Base-by-base conservation (phyloP, 2,888 invertebrate species). In the Drosophila kanekoi region DNA sequence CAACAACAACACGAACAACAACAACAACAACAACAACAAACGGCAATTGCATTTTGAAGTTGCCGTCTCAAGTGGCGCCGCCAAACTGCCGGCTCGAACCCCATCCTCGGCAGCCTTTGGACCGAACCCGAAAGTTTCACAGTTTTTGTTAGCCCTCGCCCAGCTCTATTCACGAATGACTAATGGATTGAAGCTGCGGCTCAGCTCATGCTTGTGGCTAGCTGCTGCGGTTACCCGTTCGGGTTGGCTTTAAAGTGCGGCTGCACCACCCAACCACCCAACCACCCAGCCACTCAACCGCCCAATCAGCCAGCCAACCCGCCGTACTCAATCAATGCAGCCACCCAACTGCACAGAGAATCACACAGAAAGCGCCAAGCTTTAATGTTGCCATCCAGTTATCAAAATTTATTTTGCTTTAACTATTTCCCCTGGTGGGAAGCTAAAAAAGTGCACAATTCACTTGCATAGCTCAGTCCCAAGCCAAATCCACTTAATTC, bases 41-140 rank as follows among this genome's bases (percentile, higher is more conserved):
- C 33, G 48, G 73, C 73, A 72, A 77, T 77, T 77, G 80, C 77
- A 81, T 81, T 80, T 81, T 78, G 69, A 78, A 78, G 81, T 77
- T 78, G 68, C 61, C 67, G 77, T 79, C 77, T 77, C 77, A 77
- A 77, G 77, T 77, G 77, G 79, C 57, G 54, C 54, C 54, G 23
- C 28, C 44, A 44, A 53, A 44, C 28, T 18, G 28, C 41, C 47
- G 28, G 28, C 54, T 32, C 9, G 14, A 23, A 3, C 45, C 10
- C 10, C 18, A 13, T 11, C 10, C 8, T 13, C 13, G 18, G 10
- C 3, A 35, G 37, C 32, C n/a, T 3, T 18, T 16, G 23, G 28
- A 13, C 2, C 35, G 13, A 35, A n/a, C n/a, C 35, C 35, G 1
- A 13, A 9, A 18, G 18, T 18, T 18, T 2, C 4, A 20, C 41